Percentiles rank a stretch among this genome's conserved stretches.
phyloP scores from a whole-genome alignment of 2,797 vertebrate genomes.

The Mionectes olivaceus region DNA sequence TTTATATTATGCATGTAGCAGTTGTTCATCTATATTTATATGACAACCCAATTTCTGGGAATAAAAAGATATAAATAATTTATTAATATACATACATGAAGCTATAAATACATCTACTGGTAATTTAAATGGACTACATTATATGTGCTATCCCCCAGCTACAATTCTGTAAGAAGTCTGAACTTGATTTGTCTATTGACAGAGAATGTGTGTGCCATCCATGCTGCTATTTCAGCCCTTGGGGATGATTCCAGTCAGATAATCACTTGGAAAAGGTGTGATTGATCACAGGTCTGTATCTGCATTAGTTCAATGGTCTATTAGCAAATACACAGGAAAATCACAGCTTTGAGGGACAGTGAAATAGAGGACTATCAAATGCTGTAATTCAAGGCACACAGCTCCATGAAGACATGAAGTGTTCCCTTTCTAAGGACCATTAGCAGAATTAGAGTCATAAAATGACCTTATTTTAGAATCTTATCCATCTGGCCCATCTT shows the following conservation, averaged over 20 bases:
- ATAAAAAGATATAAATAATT: background rate
- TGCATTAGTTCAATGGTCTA: background rate
- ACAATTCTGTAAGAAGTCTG: background rate
- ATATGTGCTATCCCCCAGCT: background rate
- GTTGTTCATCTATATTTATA: background rate
- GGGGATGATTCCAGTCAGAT: background rate
- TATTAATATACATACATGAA: background rate
- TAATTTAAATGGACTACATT: background rate
- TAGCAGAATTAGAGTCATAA: background rate
- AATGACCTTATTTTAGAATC: background rate
- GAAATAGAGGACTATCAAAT: background rate
- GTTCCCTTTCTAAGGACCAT: background rate
- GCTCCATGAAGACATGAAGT: background rate
- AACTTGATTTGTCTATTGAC: background rate
- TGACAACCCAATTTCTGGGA: background rate
- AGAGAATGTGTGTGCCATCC: background rate
- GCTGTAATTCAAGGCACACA: background rate
- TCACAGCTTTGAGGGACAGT: background rate
- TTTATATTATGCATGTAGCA: background rate
- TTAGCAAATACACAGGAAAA: background rate
- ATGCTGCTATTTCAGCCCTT: background rate
- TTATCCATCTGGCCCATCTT: background rate
- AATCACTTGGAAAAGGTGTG: background rate
- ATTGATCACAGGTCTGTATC: background rate
- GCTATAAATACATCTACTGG: background rate